phyloP scores from a whole-genome alignment of 2,797 vertebrate genomes.

The Parotocinclus haroldoi region DNA sequence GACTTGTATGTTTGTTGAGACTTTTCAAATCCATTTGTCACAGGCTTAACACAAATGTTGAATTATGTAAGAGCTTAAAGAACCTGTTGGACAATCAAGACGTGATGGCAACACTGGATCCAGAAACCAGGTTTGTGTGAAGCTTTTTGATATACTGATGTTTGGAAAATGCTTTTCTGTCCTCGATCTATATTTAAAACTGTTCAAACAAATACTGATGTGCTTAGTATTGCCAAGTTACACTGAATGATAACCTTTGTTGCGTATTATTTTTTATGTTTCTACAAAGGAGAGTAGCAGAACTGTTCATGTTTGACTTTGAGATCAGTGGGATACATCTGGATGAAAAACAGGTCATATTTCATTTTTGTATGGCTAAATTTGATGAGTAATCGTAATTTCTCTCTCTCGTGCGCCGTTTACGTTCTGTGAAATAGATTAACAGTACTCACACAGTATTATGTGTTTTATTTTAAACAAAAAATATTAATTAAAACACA shows the following conservation, averaged over 20 bases:
- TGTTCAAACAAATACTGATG: neutral
- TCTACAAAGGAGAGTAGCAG: slow-evolving; percentile 90
- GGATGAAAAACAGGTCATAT: slow-evolving; percentile 89
- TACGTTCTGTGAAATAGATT: too few species aligned
- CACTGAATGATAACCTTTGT: too few species aligned
- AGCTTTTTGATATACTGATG: neutral
- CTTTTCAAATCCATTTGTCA: too few species aligned
- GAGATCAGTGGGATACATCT: slow-evolving; percentile 99
- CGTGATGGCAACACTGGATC: slow-evolving; percentile 78
- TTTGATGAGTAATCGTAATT: too few species aligned
- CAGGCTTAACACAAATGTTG: slow-evolving; percentile 94
- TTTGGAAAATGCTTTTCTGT: neutral
- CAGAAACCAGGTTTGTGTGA: slow-evolving; percentile 87
- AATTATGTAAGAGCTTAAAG: slow-evolving; percentile 87
- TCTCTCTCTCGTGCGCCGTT: too few species aligned
- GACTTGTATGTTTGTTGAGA: too few species aligned
- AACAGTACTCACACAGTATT: too few species aligned
- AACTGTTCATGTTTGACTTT: slow-evolving; percentile 98
- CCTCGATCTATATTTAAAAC: neutral
- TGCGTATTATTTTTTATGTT: too few species aligned
- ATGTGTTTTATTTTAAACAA: too few species aligned
- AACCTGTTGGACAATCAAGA: slow-evolving; percentile 76
- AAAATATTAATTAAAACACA: too few species aligned
- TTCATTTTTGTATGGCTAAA: too few species aligned
- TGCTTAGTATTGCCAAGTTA: too few species aligned